A percentile compares a stretch with the other conserved stretches of the same genome.
phyloP scores from a whole-genome alignment of 35 echinoderm and acorn worm genomes.

The Diadema setosum region DNA sequence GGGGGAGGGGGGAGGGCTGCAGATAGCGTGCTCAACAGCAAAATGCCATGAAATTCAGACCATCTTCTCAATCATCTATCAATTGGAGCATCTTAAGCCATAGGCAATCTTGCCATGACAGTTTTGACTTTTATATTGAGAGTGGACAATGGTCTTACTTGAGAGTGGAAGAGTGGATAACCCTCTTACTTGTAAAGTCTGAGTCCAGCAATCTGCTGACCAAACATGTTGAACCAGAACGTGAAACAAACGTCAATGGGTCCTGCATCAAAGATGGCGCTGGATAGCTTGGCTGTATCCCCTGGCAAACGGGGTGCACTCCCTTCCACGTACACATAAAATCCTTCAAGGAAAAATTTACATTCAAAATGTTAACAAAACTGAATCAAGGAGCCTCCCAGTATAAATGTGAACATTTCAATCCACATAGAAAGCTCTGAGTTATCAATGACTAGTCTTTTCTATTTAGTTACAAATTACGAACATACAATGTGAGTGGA shows the following conservation, averaged over 20 bases:
- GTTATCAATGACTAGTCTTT: no score
- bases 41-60: background rate
- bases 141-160: background rate
- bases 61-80: background rate
- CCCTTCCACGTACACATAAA: conserved; percentile 28
- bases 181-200: conserved; percentile 8
- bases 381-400: no score
- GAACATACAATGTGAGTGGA: no score
- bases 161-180: no score
- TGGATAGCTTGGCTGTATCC: conserved; percentile 27
- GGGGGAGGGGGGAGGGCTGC: background rate
- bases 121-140: background rate
- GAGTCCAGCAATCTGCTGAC: background rate
- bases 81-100: background rate
- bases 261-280: conserved; percentile 12
- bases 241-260: conserved; percentile 42
- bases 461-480: no score
- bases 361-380: no score
- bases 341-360: no score
- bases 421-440: no score
- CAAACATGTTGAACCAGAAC: conserved; percentile 77
- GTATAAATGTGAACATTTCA: no score
- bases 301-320: background rate
- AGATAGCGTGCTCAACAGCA: background rate
- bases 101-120: background rate